Evolutionary conservation across 2,113 vertebrate species (phyloP), one percentile per base, ranked within the genome.

Genomic region (Ctenomys sociabilis): DNA sequence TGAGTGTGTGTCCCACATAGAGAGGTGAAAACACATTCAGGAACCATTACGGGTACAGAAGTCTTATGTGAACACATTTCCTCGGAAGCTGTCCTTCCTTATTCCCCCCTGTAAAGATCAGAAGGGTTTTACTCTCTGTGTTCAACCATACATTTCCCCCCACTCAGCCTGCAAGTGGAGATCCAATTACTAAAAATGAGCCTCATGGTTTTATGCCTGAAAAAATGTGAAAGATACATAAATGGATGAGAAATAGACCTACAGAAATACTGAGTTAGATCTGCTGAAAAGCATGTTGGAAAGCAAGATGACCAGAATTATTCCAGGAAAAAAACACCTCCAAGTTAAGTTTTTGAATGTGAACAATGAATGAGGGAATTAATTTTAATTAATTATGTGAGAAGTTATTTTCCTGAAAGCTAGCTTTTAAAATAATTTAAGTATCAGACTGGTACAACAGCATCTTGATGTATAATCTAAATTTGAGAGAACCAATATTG

Each of bases 111-210:
- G 24, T 28, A 59, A 1, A 78, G 10, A 77, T 35, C 77, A 16
- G 52, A 82, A 91, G n/a, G 45, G 6, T 11, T 78, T 77, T 85
- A 82, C 13, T 3, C 5, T 12, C 21, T 66, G 11, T 49, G 70
- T 28, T 61, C 26, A 72, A 26, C 7, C 26, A 40, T 85, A 43
- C 32, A 19, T 86, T 73, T 91, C 78, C 77, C 40, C 93, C 57
- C 90, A 49, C 32, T 17, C 93, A 59, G n/a, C 54, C 82, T 66
- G 45, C 32, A 90, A 52, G 21, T 88, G 24, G 68, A 96, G 96
- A 93, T 81, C 7, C 59, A 96, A 80, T 89, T 87, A 92, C 80
- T 92, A 66, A 95, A 93, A 91, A 93, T 90, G 49, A 93, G 17
- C n/a, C 91, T 78, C 21, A 78, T 78, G 30, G 3, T 32, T 93